Conservation (phyloP, 2,113 vertebrate genomes). For the Eubucco bourcierii region DNA sequence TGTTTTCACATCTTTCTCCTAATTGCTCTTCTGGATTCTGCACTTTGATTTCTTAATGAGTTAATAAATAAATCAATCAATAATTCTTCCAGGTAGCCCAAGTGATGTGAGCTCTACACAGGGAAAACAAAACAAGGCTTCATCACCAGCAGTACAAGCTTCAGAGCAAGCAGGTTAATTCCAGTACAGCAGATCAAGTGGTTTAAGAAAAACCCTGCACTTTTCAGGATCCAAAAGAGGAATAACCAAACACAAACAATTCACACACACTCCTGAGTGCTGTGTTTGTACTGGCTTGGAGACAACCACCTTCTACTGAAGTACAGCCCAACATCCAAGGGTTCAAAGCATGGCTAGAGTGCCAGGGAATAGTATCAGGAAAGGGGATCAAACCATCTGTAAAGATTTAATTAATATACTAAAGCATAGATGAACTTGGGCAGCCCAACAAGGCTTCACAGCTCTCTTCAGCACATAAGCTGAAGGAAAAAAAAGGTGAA, state of each 20-base stretch:
- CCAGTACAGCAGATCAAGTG: too few species aligned
- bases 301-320: not conserved
- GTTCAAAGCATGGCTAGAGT: not conserved
- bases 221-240: not conserved
- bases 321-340: not conserved
- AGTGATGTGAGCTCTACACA: too few species aligned
- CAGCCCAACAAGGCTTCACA: not conserved
- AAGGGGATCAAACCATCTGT: not conserved
- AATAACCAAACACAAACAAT: not conserved
- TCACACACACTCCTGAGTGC: rapidly evolving
- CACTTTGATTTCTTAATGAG: not conserved
- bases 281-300: not conserved
- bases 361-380: too few species aligned
- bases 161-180: too few species aligned
- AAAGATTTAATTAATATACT: not conserved
- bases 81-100: too few species aligned
- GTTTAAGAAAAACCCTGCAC: too few species aligned
- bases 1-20: not conserved
- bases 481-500: too few species aligned
- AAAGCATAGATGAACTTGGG: not conserved
- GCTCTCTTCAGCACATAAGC: not conserved
- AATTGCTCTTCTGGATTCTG: not conserved
- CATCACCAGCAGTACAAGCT: too few species aligned
- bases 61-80: too few species aligned
- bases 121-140: too few species aligned